phyloP scores from a whole-genome alignment of 2,888 invertebrate species.

The Andrena dorsata region DNA sequence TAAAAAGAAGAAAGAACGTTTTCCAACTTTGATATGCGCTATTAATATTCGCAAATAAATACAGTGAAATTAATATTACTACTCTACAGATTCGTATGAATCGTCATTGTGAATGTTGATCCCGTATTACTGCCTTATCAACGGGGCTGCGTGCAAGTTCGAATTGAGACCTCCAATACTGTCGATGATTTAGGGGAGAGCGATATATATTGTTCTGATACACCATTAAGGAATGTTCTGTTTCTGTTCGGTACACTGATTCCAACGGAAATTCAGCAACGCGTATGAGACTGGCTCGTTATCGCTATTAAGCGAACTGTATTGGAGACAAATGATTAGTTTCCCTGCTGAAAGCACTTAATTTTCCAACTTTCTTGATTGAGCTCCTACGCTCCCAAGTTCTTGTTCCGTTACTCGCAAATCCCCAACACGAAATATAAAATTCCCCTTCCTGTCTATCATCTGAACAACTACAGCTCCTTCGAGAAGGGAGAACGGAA shows the following conservation, averaged over 20 bases:
- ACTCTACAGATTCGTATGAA: neutral
- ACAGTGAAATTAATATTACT: too few species aligned
- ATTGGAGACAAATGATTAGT: neutral
- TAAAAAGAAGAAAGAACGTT: too few species aligned
- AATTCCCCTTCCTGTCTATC: too few species aligned
- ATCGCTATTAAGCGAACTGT: slow-evolving; percentile 4
- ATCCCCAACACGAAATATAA: too few species aligned
- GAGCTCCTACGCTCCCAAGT: too few species aligned
- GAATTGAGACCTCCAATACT: slow-evolving; percentile 5
- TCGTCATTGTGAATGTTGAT: neutral
- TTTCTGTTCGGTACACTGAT: neutral
- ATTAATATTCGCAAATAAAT: too few species aligned
- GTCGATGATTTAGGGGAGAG: slow-evolving; percentile 1
- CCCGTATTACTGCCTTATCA: neutral
- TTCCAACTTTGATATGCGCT: too few species aligned
- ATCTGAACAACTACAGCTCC: too few species aligned
- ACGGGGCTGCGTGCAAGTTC: neutral
- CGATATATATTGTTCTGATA: slow-evolving; percentile 18
- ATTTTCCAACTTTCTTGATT: neutral
- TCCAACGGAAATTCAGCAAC: neutral
- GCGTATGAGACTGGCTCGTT: neutral
- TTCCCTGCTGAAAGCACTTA: neutral
- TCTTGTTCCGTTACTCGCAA: too few species aligned
- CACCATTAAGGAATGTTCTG: slow-evolving; percentile 12
- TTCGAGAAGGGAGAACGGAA: too few species aligned